Percentiles rank a stretch among this genome's conserved stretches.
Conservation (phyloP, 2,888 invertebrate genomes). For the Trimorus sp. region DNA sequence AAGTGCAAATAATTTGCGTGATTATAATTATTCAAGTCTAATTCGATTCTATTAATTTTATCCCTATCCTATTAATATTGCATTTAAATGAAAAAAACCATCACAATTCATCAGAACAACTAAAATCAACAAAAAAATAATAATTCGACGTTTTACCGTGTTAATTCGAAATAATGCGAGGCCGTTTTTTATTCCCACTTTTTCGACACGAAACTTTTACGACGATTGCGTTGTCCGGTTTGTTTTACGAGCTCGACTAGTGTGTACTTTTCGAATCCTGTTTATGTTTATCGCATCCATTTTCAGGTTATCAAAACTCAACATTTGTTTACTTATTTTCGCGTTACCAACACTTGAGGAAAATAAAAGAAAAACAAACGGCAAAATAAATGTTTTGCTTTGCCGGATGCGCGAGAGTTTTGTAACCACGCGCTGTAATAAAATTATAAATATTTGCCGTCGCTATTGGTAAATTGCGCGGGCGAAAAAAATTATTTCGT, state of each 20-base stretch:
- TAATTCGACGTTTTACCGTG: no score
- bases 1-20: no score
- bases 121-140: no score
- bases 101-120: no score
- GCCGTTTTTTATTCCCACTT: no score
- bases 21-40: no score
- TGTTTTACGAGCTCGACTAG: slow-evolving; percentile 32
- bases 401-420: slow-evolving; percentile 17
- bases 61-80: no score
- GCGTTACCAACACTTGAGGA: slow-evolving; percentile 45
- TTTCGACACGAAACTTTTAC: slow-evolving; percentile 1
- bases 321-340: slow-evolving; percentile 55
- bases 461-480: slow-evolving; percentile 12
- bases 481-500: slow-evolving; percentile 15
- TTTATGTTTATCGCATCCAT: slow-evolving; percentile 51
- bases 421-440: slow-evolving; percentile 32
- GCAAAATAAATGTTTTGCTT: slow-evolving; percentile 50
- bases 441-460: slow-evolving; percentile 45
- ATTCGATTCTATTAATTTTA: no score
- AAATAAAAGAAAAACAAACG: slow-evolving; percentile 54
- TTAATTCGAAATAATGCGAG: no score
- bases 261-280: slow-evolving; percentile 53
- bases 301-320: slow-evolving; percentile 55
- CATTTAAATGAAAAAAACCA: no score
- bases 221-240: slow-evolving; percentile 8